Conservation (phyloP, 1,140 invertebrate species). For the Drosophila arizonae region DNA sequence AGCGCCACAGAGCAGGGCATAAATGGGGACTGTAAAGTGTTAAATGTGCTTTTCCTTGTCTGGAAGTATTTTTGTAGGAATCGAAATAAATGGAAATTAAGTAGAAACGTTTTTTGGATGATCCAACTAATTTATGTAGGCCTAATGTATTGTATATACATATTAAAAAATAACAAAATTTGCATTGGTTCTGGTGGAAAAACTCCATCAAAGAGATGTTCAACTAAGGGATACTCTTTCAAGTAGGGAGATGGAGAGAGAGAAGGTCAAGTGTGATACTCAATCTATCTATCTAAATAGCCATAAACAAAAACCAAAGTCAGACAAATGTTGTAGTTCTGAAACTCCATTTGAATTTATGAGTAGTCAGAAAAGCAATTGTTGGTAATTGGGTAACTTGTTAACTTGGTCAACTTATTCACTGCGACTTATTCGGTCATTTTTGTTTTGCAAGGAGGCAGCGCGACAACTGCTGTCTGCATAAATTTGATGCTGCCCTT, state of each 20-base stretch:
- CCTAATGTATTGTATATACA: too few relatives aligned
- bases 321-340: neutral
- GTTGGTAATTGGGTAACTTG: slow-evolving; percentile 7
- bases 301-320: neutral
- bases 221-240: too few relatives aligned
- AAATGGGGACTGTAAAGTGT: neutral
- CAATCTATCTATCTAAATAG: too few relatives aligned
- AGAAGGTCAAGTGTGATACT: too few relatives aligned
- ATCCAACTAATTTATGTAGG: too few relatives aligned
- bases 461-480: slow-evolving; percentile 35
- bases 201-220: too few relatives aligned
- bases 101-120: too few relatives aligned
- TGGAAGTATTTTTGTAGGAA: neutral
- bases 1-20: neutral
- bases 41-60: neutral
- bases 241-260: too few relatives aligned
- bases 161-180: too few relatives aligned
- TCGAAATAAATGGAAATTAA: neutral
- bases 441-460: slow-evolving; percentile 44
- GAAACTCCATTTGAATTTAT: slow-evolving; percentile 3
- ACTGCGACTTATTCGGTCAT: slow-evolving; percentile 17
- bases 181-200: too few relatives aligned
- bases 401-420: slow-evolving; percentile 6
- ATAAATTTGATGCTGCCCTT: slow-evolving; percentile 55
- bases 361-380: slow-evolving; percentile 7